phyloP scores from a whole-genome alignment of 1,140 invertebrate genomes.

The Melanaphis sacchari region DNA sequence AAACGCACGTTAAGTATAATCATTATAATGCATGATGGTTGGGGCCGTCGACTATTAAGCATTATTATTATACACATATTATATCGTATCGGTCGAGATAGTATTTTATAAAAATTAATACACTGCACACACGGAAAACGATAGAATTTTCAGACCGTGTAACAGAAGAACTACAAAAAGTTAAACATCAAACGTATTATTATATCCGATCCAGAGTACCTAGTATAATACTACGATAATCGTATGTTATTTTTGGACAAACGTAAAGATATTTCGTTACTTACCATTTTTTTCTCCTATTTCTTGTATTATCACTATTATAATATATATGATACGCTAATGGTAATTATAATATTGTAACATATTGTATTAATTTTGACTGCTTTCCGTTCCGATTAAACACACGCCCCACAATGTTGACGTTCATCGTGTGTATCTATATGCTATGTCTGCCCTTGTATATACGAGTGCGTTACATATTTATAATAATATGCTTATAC shows the following conservation, averaged over 20 bases:
- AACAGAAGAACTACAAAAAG: conserved; percentile 14
- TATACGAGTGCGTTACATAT: background rate
- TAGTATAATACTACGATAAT: background rate
- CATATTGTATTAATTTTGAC: background rate
- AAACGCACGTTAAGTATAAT: background rate
- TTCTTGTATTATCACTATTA: background rate
- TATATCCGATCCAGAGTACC: background rate
- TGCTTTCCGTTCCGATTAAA: conserved; percentile 22
- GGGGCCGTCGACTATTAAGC: background rate
- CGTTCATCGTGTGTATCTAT: background rate
- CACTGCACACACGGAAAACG: background rate
- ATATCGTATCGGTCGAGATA: background rate
- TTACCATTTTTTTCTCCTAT: background rate
- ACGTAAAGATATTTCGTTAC: background rate
- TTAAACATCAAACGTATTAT: background rate
- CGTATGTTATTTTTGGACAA: background rate
- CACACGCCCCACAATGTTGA: background rate
- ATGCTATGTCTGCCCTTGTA: background rate
- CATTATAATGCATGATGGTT: background rate
- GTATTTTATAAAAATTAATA: background rate
- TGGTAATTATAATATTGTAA: background rate
- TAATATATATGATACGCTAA: background rate
- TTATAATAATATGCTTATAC: background rate
- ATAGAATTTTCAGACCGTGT: conserved; percentile 40
- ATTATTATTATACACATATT: background rate